Conservation (phyloP, 2,888 invertebrate genomes). For the Sthenelais limicola region DNA sequence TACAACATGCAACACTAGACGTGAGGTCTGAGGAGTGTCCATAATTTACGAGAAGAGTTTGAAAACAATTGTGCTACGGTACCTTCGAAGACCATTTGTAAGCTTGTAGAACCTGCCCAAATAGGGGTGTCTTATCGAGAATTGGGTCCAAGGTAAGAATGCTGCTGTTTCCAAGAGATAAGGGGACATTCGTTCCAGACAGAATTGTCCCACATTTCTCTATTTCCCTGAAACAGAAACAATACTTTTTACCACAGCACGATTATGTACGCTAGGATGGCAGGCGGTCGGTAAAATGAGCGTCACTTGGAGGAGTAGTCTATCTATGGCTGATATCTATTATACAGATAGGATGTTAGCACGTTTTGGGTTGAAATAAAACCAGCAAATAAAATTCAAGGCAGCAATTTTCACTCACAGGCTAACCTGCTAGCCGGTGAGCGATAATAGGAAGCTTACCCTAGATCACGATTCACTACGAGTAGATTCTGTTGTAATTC, state of each 20-base stretch:
- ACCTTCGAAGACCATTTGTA: slow-evolving; percentile 58
- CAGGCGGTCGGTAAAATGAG: no score
- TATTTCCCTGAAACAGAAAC: slow-evolving; percentile 41
- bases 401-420: no score
- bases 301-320: no score
- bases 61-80: neutral
- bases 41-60: neutral
- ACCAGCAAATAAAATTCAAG: no score
- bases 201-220: slow-evolving; percentile 42
- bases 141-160: slow-evolving; percentile 92
- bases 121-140: slow-evolving; percentile 84
- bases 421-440: no score
- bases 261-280: no score
- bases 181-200: neutral
- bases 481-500: slow-evolving; percentile 88
- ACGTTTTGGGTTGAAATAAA: no score
- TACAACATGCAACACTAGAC: no score
- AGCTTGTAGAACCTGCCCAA: slow-evolving; percentile 51
- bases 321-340: no score
- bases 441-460: slow-evolving; percentile 72
- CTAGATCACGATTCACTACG: slow-evolving; percentile 85
- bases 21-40: neutral
- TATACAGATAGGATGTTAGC: no score
- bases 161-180: slow-evolving; percentile 78
- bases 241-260: no score